Evolutionary conservation across 2,888 invertebrate species (phyloP).

Genomic region (Herminia tarsipennalis): DNA sequence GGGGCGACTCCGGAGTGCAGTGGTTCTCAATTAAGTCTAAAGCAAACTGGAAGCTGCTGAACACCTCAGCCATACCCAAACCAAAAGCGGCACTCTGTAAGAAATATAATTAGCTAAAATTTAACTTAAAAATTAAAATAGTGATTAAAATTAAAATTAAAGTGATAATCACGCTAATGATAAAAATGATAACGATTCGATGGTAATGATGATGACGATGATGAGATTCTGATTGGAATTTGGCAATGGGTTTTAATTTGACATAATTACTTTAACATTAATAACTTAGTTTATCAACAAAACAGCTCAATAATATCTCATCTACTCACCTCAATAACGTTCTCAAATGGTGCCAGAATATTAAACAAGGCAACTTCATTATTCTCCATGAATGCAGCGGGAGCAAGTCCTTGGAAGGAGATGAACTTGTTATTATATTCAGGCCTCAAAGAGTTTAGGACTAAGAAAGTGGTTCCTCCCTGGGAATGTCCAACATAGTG

Average conservation of each 20-base stretch:
- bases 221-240: too few species aligned
- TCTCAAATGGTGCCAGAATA: conserved; percentile 46
- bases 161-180: too few species aligned
- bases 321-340: conserved; percentile 52
- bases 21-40: conserved; percentile 25
- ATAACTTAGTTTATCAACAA: too few species aligned
- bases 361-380: conserved; percentile 47
- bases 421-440: conserved; percentile 65
- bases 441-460: conserved; percentile 64
- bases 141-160: too few species aligned
- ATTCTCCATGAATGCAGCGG: conserved; percentile 60
- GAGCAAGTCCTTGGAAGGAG: conserved; percentile 71
- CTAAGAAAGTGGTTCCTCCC: conserved; percentile 68
- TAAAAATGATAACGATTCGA: too few species aligned
- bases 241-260: too few species aligned
- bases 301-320: not conserved
- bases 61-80: conserved; percentile 51
- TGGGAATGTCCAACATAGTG: conserved; percentile 75
- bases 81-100: conserved; percentile 47
- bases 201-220: not conserved
- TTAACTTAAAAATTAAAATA: too few species aligned
- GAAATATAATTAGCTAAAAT: conserved; percentile 5
- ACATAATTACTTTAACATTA: too few species aligned
- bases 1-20: conserved; percentile 32
- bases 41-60: conserved; percentile 43